Percentiles rank a stretch among this genome's conserved stretches.
Evolutionary conservation across 2,113 vertebrate genomes (phyloP).

Genomic region (Crotalus helleri): DNA sequence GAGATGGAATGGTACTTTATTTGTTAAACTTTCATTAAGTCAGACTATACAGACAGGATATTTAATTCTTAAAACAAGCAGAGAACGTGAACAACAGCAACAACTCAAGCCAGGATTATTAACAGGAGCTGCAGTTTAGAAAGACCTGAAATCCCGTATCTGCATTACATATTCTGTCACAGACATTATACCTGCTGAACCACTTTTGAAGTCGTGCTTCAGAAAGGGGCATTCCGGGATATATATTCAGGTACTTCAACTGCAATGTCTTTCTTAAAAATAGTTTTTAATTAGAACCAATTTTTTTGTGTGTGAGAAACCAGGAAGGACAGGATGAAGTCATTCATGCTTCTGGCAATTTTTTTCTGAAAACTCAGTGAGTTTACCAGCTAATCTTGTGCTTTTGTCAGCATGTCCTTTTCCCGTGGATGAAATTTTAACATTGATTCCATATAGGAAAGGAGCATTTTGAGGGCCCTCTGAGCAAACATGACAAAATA

Average conservation of each 20-base stretch:
- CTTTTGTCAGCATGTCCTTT: not conserved
- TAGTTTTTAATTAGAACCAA: not conserved
- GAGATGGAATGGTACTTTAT: not conserved
- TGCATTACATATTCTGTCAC: not conserved
- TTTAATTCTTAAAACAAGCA: not conserved
- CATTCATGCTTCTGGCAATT: not conserved
- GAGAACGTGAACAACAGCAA: not conserved
- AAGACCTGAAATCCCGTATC: not conserved
- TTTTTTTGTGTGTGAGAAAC: not conserved
- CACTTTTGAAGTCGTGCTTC: no score
- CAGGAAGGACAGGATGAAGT: not conserved
- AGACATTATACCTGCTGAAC: not conserved
- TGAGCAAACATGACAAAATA: not conserved
- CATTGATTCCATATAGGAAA: not conserved
- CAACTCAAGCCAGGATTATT: not conserved
- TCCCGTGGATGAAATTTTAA: not conserved
- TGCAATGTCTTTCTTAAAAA: not conserved
- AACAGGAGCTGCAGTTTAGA: not conserved
- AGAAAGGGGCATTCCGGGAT: not conserved
- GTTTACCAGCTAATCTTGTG: not conserved
- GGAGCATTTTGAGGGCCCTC: not conserved
- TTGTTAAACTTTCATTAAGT: not conserved
- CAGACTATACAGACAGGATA: not conserved
- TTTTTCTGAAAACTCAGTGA: not conserved
- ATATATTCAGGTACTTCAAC: not conserved